Evolutionary conservation across 1,140 invertebrate species (phyloP).

Genomic region (Papilio helenus): DNA sequence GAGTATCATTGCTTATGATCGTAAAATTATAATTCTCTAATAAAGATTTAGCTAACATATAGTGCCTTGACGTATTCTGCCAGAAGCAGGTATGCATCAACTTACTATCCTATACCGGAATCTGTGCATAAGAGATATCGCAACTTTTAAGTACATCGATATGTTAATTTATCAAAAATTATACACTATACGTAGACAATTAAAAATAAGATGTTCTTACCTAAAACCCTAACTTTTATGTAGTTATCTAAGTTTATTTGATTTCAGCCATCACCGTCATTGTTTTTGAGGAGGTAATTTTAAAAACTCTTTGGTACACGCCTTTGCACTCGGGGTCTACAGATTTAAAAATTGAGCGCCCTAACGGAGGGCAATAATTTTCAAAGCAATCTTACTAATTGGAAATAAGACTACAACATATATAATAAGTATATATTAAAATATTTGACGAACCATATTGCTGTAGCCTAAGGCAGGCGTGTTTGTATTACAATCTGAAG

Average conservation of each 20-base stretch:
- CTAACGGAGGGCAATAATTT: not conserved
- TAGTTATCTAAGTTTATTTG: no score
- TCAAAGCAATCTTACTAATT: not conserved
- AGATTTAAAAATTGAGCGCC: not conserved
- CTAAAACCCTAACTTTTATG: not conserved
- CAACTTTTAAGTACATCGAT: not conserved
- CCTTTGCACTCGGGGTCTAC: not conserved
- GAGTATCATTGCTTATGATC: no score
- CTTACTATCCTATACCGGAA: no score
- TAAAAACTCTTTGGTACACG: not conserved
- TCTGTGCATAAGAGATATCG: no score
- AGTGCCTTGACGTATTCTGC: no score
- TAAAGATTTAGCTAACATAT: no score
- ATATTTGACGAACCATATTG: constrained; percentile 24
- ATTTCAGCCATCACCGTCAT: not conserved
- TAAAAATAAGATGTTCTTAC: not conserved
- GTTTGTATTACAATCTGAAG: constrained; percentile 15
- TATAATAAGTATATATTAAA: constrained; percentile 15
- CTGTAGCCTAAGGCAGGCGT: constrained; percentile 16
- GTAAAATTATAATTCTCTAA: no score
- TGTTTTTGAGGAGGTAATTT: not conserved
- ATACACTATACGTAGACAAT: not conserved
- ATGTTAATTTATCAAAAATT: not conserved
- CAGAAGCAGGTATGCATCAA: no score
- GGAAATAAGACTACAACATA: constrained; percentile 16